Percentiles rank a stretch among this genome's conserved stretches.
phyloP scores from a whole-genome alignment of 2,888 invertebrate genomes.

The Mythimna loreyi region DNA sequence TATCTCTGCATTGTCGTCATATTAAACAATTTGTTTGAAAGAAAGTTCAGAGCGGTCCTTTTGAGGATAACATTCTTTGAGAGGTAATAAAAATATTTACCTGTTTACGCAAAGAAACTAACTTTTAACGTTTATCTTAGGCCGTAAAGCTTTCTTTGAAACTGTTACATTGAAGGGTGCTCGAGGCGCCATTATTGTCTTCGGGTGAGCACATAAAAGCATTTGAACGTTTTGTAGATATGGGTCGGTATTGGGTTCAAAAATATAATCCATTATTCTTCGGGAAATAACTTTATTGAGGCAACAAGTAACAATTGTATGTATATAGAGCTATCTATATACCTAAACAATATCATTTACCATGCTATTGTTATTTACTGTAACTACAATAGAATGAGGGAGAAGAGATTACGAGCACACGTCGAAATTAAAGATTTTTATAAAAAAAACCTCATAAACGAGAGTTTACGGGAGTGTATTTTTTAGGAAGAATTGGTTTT shows the following conservation, averaged over 20 bases:
- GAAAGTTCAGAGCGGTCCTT: conserved; percentile 71
- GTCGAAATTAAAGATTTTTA: neutral
- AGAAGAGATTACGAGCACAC: too few relatives aligned
- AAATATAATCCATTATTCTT: conserved; percentile 34
- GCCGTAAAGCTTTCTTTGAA: conserved; percentile 73
- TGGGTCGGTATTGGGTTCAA: conserved; percentile 12
- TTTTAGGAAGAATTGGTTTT: too few relatives aligned
- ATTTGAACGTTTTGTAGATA: conserved; percentile 21
- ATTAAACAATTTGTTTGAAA: conserved; percentile 65
- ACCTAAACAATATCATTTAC: too few relatives aligned
- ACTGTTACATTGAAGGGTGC: conserved; percentile 50
- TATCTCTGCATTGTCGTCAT: conserved; percentile 50
- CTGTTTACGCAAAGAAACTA: conserved; percentile 69
- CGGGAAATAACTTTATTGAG: conserved; percentile 38
- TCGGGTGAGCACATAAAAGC: conserved; percentile 17
- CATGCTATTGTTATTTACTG: too few relatives aligned
- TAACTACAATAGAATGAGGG: conserved; percentile 27
- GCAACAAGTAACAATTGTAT: conserved; percentile 29
- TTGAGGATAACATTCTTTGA: conserved; percentile 70
- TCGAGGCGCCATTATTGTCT: conserved; percentile 32
- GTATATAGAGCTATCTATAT: too few relatives aligned
- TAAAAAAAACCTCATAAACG: too few relatives aligned
- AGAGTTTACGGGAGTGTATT: too few relatives aligned
- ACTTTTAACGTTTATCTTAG: conserved; percentile 53
- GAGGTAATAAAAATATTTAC: conserved; percentile 73